phyloP scores from a whole-genome alignment of 2,888 invertebrate species.

The Drosophila yooni region DNA sequence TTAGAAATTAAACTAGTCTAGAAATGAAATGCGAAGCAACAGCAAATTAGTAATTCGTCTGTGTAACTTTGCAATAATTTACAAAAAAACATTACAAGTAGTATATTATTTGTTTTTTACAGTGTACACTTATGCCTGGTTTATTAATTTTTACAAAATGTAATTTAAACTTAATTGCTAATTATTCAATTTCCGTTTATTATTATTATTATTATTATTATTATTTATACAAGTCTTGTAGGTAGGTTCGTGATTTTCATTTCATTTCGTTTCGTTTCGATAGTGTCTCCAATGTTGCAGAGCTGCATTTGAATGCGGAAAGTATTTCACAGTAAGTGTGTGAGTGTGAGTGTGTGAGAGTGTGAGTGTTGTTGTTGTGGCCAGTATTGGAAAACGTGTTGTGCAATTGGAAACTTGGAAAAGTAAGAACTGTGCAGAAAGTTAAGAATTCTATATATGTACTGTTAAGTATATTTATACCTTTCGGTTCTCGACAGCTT shows the following conservation, averaged over 20 bases:
- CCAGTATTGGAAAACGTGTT: constrained; percentile 55
- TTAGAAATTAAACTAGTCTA: constrained; percentile 77
- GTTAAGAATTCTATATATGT: constrained; percentile 42
- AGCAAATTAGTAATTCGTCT: constrained; percentile 55
- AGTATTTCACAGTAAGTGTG: constrained; percentile 37
- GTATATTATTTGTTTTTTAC: constrained; percentile 61
- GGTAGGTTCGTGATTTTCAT: constrained; percentile 76
- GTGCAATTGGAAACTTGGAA: constrained; percentile 73
- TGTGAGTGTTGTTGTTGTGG: constrained; percentile 29
- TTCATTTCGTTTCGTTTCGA: constrained; percentile 46
- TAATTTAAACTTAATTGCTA: constrained; percentile 77
- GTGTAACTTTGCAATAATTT: constrained; percentile 67
- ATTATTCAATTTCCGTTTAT: constrained; percentile 50
- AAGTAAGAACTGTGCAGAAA: constrained; percentile 72
- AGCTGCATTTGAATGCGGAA: constrained; percentile 45
- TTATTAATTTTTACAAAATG: constrained; percentile 76
- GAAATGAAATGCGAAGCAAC: constrained; percentile 67
- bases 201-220: constrained; percentile 28
- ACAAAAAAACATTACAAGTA: constrained; percentile 63
- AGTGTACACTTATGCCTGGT: constrained; percentile 66
- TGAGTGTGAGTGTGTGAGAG: constrained; percentile 12
- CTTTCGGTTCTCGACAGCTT: constrained; percentile 41
- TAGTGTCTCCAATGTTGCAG: constrained; percentile 57
- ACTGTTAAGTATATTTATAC: constrained; percentile 32
- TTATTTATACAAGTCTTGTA: constrained; percentile 84